These are phyloP conservation scores for Lucinisca nassula DNA, from an alignment of 2,888 invertebrate species.

Conservation along the genomic window DNA sequence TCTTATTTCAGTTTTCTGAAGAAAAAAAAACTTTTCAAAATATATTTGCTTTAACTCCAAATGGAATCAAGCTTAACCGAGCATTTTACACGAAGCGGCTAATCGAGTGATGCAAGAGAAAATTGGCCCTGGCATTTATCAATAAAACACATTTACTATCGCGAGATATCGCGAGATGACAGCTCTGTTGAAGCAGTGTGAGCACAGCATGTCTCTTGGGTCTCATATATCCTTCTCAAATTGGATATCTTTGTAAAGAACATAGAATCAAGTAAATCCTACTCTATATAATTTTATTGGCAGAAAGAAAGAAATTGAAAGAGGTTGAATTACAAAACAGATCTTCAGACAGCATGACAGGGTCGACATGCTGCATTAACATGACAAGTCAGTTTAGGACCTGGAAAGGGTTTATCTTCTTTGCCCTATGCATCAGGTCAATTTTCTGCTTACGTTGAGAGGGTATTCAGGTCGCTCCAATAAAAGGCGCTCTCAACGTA, in stretches of 20 bases:
- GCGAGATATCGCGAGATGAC: not conserved
- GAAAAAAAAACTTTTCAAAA: too few relatives aligned
- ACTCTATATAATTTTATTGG: not conserved
- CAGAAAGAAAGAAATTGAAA: too few relatives aligned
- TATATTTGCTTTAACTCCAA: not conserved
- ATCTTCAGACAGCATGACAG: too few relatives aligned
- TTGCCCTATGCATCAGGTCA: too few relatives aligned
- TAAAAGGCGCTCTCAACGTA: too few relatives aligned
- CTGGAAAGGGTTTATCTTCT: too few relatives aligned
- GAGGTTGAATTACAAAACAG: too few relatives aligned
- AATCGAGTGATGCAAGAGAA: not conserved
- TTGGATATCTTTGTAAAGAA: not conserved
- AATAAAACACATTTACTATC: not conserved
- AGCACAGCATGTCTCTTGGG: not conserved
- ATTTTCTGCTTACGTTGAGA: too few relatives aligned
- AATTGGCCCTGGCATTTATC: not conserved
- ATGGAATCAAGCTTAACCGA: not conserved
- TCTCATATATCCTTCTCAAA: not conserved
- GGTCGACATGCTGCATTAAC: too few relatives aligned
- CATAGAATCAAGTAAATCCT: not conserved
- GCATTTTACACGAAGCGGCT: not conserved
- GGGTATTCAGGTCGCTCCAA: too few relatives aligned
- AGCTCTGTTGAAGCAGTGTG: not conserved
- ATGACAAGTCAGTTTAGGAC: too few relatives aligned
- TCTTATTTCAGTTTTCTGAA: too few relatives aligned